Evolutionary conservation across 1,140 invertebrate genomes (phyloP).

Genomic region (Drosophila biarmipes): DNA sequence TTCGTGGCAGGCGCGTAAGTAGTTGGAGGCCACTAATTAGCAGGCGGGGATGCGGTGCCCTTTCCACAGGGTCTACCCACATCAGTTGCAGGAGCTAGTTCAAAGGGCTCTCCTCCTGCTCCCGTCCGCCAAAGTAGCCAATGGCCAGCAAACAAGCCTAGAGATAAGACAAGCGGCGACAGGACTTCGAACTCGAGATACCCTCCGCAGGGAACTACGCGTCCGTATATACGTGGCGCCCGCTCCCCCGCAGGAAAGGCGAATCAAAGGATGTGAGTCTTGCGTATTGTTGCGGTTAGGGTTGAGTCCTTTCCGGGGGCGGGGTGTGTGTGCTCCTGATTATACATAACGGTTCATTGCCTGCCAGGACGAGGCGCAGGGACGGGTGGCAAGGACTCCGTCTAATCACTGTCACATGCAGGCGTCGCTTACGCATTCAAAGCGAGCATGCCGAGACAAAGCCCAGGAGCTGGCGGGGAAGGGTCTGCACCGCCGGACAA

Average conservation of each 20-base stretch:
- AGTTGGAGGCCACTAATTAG: constrained; percentile 59
- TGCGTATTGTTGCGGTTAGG: constrained; percentile 17
- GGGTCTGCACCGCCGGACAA: constrained; percentile 17
- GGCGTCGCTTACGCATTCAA: constrained; percentile 76
- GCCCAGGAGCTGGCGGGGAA: constrained; percentile 13
- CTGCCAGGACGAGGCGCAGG: constrained; percentile 16
- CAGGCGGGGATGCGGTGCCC: neutral
- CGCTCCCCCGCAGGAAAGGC: neutral
- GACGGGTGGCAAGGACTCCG: constrained; percentile 55
- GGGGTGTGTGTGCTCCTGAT: constrained; percentile 24
- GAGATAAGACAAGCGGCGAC: constrained; percentile 15
- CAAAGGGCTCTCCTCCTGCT: constrained; percentile 47
- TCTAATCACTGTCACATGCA: constrained; percentile 84
- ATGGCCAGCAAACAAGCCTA: constrained; percentile 48
- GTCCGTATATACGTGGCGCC: neutral
- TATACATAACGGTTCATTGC: constrained; percentile 78
- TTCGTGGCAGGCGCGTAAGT: constrained; percentile 6
- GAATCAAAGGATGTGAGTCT: constrained; percentile 8
- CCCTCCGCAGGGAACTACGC: neutral
- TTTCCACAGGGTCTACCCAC: constrained; percentile 35
- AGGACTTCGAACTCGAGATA: constrained; percentile 8
- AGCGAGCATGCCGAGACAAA: constrained; percentile 66
- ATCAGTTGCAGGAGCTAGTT: constrained; percentile 67
- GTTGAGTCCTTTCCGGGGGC: neutral
- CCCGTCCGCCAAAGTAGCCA: constrained; percentile 52